Percentiles rank a stretch among this genome's conserved stretches.
These are phyloP conservation scores for Clangula hyemalis DNA, from an alignment of 2,797 vertebrate genomes.

Conservation along the genomic window DNA sequence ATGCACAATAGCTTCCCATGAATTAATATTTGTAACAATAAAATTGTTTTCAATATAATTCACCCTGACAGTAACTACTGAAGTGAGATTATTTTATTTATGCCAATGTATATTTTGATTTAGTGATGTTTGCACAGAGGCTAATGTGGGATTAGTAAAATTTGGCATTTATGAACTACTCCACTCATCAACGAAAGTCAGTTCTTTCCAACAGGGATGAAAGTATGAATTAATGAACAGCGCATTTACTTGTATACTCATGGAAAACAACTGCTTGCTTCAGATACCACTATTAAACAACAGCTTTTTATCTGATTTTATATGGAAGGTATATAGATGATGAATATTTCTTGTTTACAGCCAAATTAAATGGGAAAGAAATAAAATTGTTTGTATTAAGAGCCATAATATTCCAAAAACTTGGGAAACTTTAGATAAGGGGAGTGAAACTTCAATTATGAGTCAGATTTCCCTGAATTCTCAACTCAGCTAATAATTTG, in stretches of 20 bases:
- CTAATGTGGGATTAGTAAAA: background rate
- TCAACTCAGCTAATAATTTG: background rate
- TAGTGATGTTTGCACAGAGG: background rate
- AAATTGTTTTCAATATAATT: background rate
- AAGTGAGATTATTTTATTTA: slow-evolving; percentile 1
- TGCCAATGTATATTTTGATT: background rate
- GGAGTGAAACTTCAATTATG: background rate
- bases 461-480: background rate
- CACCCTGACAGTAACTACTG: background rate
- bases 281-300: background rate
- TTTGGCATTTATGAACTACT: background rate
- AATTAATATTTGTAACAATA: slow-evolving; percentile 1
- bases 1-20: background rate
- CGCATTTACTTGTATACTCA: background rate
- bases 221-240: background rate
- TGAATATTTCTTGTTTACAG: background rate
- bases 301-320: background rate
- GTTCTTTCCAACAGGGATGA: background rate
- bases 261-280: background rate
- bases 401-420: background rate
- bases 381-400: background rate
- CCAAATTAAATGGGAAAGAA: background rate
- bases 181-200: background rate
- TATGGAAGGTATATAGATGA: background rate
- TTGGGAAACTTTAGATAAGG: background rate